Base-by-base conservation (phyloP, 2,113 vertebrate genomes). In the Callopanchax toddi region DNA sequence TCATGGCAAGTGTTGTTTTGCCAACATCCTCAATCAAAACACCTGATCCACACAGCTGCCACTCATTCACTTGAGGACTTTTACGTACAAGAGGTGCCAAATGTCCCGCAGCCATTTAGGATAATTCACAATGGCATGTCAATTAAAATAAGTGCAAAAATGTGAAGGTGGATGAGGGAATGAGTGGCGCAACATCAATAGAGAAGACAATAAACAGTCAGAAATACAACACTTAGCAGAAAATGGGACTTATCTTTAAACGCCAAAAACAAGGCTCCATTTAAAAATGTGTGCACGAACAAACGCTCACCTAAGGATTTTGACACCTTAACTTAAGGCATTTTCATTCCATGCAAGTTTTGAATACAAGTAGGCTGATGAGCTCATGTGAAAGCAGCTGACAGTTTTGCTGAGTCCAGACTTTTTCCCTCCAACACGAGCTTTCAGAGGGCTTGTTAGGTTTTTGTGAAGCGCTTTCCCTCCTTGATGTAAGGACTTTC, bases 361-460 rank as follows among this genome's bases (percentile, higher is more conserved):
- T 11, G 53, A 71, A 51, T 59, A 74, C 54, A 84, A 79, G 63
- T 63, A 66, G 83, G 67, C 44, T 74, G 61, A 71, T 74, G 39
- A 66, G 62, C 37, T 48, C 49, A 32, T 62, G 58, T 55, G 63
- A 16, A 63, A 37, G 34, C 46, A 42, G 20, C 20, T 64, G 76
- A 78, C 70, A 81, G 73, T 54, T 83, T 78, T 86, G 85, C 85
- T 87, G 85, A 85, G 76, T 85, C 50, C 58, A 67, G 55, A 43
- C 32, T 75, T 84, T 76, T 60, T 44, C 7, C 7, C 1, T 13
- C 54, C 57, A 61, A 54, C 71, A 43, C 55, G 46, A 70, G 57
- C 52, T 70, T 85, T 85, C 71, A 81, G 63, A 77, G 66, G 58
- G 60, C 67, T 63, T 43, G 54, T 54, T 76, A 54, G 36, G 55